phyloP scores from a whole-genome alignment of 2,113 vertebrate genomes.

The Tragelaphus scriptus region DNA sequence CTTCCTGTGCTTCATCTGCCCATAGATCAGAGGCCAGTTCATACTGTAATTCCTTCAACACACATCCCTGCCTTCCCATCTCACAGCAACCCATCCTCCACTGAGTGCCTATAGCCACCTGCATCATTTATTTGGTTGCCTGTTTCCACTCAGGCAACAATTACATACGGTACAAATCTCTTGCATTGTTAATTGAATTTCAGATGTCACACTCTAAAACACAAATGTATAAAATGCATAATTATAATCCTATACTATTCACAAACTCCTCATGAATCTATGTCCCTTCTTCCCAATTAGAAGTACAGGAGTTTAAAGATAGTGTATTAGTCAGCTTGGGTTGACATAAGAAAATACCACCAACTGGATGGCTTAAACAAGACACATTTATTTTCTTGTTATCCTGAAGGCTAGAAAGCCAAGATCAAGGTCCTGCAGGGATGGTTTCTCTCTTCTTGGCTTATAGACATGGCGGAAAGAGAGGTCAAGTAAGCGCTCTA shows the following conservation, averaged over 20 bases:
- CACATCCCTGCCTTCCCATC: not conserved
- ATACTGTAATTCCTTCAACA: not conserved
- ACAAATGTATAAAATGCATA: not conserved
- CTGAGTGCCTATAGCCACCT: not conserved
- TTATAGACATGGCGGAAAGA: not conserved
- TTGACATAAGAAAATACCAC: not conserved
- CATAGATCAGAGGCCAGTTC: not conserved
- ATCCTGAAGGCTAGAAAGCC: not conserved
- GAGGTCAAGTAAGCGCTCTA: not conserved
- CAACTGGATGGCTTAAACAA: not conserved
- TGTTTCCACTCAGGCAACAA: not conserved
- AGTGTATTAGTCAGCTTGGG: not conserved
- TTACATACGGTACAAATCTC: not conserved
- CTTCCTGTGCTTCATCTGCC: not conserved
- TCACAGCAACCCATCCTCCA: not conserved
- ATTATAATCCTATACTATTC: not conserved
- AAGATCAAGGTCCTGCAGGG: not conserved
- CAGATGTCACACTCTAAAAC: not conserved
- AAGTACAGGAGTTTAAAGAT: not conserved
- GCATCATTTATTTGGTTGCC: not conserved
- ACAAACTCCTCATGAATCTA: not conserved
- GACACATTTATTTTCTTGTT: not conserved
- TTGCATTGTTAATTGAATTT: not conserved
- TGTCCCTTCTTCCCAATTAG: not conserved
- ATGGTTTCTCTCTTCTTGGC: not conserved